These are phyloP conservation scores for Etheostoma perlongum DNA, from an alignment of 2,797 vertebrate genomes.

Conservation along the genomic window DNA sequence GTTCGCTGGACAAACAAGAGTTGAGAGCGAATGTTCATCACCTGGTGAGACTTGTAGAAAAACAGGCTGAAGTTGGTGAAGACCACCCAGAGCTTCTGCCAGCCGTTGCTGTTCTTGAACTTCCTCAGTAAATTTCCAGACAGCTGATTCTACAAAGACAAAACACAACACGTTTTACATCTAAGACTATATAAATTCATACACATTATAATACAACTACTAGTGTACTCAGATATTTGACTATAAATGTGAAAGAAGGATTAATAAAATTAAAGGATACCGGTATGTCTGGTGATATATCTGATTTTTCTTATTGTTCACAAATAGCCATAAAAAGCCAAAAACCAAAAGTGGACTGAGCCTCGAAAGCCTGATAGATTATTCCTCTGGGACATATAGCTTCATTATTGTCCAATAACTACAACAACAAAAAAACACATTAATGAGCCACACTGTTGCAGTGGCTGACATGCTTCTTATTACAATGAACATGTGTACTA, in stretches of 20 bases:
- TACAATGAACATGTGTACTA: neutral
- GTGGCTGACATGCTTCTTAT: neutral
- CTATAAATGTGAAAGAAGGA: slow-evolving; percentile 1
- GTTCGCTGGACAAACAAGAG: slow-evolving; percentile 14
- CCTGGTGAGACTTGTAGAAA: slow-evolving; percentile 99
- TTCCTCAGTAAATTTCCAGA: slow-evolving; percentile 98
- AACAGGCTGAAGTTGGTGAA: slow-evolving; percentile 99
- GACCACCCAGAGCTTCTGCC: slow-evolving; percentile 99
- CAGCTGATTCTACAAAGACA: slow-evolving; percentile 90
- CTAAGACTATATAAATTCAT: neutral
- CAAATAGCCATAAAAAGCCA: neutral
- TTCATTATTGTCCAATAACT: neutral
- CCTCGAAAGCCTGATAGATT: neutral
- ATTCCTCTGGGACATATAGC: neutral
- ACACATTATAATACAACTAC: neutral
- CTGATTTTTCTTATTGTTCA: neutral
- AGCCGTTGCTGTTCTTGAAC: slow-evolving; percentile 99
- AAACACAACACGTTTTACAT: slow-evolving; percentile 10
- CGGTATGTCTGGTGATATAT: neutral
- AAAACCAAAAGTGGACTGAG: neutral
- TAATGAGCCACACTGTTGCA: neutral
- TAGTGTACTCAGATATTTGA: neutral
- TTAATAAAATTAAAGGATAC: neutral
- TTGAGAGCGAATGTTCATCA: slow-evolving; percentile 59
- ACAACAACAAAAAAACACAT: neutral